Conservation (phyloP, 2,888 invertebrate species). For the Tridacna gigas region DNA sequence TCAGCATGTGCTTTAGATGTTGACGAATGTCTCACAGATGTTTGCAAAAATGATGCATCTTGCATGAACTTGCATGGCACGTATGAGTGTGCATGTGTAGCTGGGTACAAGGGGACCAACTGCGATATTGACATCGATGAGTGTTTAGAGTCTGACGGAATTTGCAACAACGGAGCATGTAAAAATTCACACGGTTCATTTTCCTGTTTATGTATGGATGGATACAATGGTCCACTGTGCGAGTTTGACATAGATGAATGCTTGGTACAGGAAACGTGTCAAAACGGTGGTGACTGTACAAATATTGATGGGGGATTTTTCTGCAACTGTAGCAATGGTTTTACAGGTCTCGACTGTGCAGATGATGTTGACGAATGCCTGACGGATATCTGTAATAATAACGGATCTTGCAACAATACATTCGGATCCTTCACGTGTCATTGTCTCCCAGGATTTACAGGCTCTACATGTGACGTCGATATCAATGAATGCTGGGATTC, state of each 20-base stretch:
- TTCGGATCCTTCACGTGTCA: slow-evolving; percentile 59
- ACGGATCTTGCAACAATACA: slow-evolving; percentile 31
- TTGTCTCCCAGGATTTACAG: slow-evolving; percentile 38
- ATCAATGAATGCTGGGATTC: slow-evolving; percentile 9
- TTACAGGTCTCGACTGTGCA: slow-evolving; percentile 9
- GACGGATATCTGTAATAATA: slow-evolving; percentile 28
- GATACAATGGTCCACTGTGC: slow-evolving; percentile 26
- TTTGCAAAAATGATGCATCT: slow-evolving; percentile 65
- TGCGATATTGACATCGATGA: slow-evolving; percentile 57
- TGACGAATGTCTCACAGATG: slow-evolving; percentile 61
- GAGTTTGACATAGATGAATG: slow-evolving; percentile 34
- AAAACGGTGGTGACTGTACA: slow-evolving; percentile 28
- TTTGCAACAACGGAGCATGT: slow-evolving; percentile 30
- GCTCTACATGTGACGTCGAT: slow-evolving; percentile 25
- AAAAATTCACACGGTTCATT: slow-evolving; percentile 12
- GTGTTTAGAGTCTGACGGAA: slow-evolving; percentile 8
- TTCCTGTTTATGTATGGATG: slow-evolving; percentile 20
- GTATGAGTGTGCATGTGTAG: slow-evolving; percentile 63
- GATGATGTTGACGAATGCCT: slow-evolving; percentile 56
- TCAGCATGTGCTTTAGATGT: slow-evolving; percentile 58
- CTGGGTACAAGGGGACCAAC: slow-evolving; percentile 51
- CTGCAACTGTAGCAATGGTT: slow-evolving; percentile 25
- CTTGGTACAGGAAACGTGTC: slow-evolving; percentile 2
- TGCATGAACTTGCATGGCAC: slow-evolving; percentile 65
- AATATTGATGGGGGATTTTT: slow-evolving; percentile 5